Conservation (phyloP, 2,797 vertebrate species). For the Helostoma temminkii region DNA sequence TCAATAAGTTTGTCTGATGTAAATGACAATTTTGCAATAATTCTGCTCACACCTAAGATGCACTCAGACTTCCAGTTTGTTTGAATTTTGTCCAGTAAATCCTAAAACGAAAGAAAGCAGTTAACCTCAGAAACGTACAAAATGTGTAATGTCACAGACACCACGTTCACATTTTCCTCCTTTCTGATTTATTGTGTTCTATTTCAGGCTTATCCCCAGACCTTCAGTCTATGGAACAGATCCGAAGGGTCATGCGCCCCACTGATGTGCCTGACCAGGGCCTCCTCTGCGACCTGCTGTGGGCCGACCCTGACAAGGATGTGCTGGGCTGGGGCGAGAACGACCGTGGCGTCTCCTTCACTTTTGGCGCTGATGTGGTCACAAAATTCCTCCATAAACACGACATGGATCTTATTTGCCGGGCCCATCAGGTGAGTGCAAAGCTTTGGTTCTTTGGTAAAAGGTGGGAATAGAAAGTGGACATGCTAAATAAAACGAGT, state of each 20-base stretch:
- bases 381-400: slow-evolving; percentile 89
- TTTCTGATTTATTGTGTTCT: not conserved
- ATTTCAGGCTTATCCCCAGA: slow-evolving; percentile 85
- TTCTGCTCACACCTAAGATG: not conserved
- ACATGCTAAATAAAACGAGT: not conserved
- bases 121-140: not conserved
- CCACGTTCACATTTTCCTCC: not conserved
- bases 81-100: not conserved
- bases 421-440: slow-evolving; percentile 86
- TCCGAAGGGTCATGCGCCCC: slow-evolving; percentile 87
- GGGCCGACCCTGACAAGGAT: slow-evolving; percentile 88
- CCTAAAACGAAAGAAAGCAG: not conserved
- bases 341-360: slow-evolving; percentile 88
- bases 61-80: not conserved
- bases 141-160: not conserved
- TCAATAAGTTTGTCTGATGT: not conserved
- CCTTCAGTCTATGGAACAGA: slow-evolving; percentile 89
- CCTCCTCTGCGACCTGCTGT: slow-evolving; percentile 86
- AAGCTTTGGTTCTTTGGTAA: not conserved
- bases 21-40: not conserved
- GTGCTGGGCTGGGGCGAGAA: slow-evolving; percentile 89
- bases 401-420: slow-evolving; percentile 89
- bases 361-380: slow-evolving; percentile 87
- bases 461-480: not conserved
- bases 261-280: slow-evolving; percentile 89